A percentile compares a stretch with the other conserved stretches of the same genome.
Conservation (phyloP, 2,888 invertebrate species). For the Andrena camellia region DNA sequence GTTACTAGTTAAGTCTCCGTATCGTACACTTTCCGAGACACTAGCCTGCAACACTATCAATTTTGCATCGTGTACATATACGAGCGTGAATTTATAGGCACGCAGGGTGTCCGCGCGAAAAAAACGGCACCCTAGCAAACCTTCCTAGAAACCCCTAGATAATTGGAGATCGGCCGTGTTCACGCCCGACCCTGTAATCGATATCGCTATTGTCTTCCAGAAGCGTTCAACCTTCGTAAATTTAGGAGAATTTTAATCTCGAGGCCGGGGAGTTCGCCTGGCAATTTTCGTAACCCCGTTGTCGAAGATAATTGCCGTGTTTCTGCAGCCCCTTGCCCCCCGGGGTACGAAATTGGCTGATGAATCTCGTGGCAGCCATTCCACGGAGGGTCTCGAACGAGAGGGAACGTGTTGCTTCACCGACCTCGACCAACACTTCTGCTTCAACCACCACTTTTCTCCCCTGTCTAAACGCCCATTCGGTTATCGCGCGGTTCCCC, state of each 20-base stretch:
- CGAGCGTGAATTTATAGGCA: neutral
- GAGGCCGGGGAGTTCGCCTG: slow-evolving; percentile 56
- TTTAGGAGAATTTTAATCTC: slow-evolving; percentile 73
- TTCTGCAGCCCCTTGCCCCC: slow-evolving; percentile 50
- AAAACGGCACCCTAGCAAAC: neutral
- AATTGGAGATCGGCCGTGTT: slow-evolving; percentile 33
- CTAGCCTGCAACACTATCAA: neutral
- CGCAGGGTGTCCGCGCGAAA: slow-evolving; percentile 3
- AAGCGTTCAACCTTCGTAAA: slow-evolving; percentile 71
- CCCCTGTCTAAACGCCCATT: slow-evolving; percentile 60
- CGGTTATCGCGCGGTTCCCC: slow-evolving; percentile 42
- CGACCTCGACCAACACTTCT: slow-evolving; percentile 66
- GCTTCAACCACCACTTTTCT: slow-evolving; percentile 69
- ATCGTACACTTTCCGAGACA: neutral
- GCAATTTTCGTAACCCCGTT: slow-evolving; percentile 76
- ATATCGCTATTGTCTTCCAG: slow-evolving; percentile 62
- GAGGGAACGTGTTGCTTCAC: slow-evolving; percentile 57
- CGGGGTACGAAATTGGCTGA: slow-evolving; percentile 52
- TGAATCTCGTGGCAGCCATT: slow-evolving; percentile 58
- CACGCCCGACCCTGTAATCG: slow-evolving; percentile 41
- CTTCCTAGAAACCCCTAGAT: slow-evolving; percentile 36
- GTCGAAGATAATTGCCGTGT: slow-evolving; percentile 76
- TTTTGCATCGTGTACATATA: neutral
- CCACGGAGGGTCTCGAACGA: slow-evolving; percentile 5
- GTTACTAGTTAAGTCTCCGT: neutral